A percentile compares a stretch with the other conserved stretches of the same genome.
Evolutionary conservation across 2,113 vertebrate species (phyloP).

Genomic region (Cyprinus carpio): DNA sequence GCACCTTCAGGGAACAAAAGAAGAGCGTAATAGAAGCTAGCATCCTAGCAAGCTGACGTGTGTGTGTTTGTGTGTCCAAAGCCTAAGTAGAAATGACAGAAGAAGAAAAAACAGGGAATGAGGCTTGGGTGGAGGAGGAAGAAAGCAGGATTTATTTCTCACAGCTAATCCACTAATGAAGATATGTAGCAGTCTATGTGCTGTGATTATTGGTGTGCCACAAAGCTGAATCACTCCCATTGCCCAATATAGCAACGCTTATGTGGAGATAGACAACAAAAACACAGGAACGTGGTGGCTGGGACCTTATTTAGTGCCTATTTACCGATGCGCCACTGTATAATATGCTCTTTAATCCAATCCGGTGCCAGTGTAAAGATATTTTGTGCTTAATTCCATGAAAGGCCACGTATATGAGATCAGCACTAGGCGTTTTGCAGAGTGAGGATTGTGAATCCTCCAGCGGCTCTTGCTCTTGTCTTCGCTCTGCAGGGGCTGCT

Average conservation of each 20-base stretch:
- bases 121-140: conserved; percentile 56
- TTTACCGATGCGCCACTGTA: background rate
- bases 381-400: conserved; percentile 16
- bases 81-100: conserved; percentile 59
- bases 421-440: background rate
- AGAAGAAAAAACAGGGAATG: conserved; percentile 47
- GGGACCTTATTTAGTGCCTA: background rate
- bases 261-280: conserved; percentile 20
- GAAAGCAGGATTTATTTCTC: conserved; percentile 67
- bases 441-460: conserved; percentile 12
- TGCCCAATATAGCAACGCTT: conserved; percentile 25
- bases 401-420: conserved; percentile 29
- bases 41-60: conserved; percentile 32
- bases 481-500: conserved; percentile 55
- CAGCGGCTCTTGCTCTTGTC: conserved; percentile 47
- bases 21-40: conserved; percentile 54
- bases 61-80: conserved; percentile 22
- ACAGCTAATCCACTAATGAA: conserved; percentile 75
- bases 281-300: background rate
- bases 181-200: conserved; percentile 69
- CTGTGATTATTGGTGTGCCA: conserved; percentile 68
- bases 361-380: background rate
- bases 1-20: conserved; percentile 64
- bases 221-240: conserved; percentile 60
- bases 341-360: conserved; percentile 6